Conservation (phyloP, 2,113 vertebrate genomes). For the Naja naja region DNA sequence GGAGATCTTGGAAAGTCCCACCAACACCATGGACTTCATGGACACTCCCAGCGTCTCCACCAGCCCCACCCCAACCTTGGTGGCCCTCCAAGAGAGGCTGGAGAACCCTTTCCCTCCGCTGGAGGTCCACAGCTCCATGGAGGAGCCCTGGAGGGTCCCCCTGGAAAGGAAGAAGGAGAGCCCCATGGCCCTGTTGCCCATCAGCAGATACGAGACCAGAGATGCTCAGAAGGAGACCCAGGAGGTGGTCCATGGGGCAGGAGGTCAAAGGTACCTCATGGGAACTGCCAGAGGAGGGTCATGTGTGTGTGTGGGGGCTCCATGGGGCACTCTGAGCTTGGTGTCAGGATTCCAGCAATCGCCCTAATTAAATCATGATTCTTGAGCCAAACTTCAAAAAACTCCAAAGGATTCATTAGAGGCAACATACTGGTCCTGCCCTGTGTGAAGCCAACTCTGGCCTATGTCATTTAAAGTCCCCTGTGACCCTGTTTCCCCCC, state of each 20-base stretch:
- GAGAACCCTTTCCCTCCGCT: background rate
- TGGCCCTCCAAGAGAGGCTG: background rate
- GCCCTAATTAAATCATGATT: no score
- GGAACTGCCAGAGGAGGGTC: background rate
- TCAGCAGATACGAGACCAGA: background rate
- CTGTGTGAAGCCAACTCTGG: no score
- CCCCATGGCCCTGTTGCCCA: rapidly evolving
- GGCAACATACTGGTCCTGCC: no score
- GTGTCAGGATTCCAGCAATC: no score
- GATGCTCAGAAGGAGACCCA: background rate
- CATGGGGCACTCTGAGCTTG: background rate
- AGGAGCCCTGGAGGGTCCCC: background rate
- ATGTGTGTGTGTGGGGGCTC: no score
- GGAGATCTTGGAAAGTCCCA: background rate
- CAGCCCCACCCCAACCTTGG: background rate
- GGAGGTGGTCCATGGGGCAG: background rate
- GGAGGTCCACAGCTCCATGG: background rate
- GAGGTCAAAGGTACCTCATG: background rate
- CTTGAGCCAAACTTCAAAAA: no score
- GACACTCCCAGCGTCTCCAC: rapidly evolving
- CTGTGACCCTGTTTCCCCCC: no score
- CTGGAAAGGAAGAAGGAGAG: background rate
- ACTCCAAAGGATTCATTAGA: no score
- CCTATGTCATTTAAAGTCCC: no score
- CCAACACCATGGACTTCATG: background rate